Conservation (phyloP, 2,797 vertebrate genomes). For the Rachycentron canadum region DNA sequence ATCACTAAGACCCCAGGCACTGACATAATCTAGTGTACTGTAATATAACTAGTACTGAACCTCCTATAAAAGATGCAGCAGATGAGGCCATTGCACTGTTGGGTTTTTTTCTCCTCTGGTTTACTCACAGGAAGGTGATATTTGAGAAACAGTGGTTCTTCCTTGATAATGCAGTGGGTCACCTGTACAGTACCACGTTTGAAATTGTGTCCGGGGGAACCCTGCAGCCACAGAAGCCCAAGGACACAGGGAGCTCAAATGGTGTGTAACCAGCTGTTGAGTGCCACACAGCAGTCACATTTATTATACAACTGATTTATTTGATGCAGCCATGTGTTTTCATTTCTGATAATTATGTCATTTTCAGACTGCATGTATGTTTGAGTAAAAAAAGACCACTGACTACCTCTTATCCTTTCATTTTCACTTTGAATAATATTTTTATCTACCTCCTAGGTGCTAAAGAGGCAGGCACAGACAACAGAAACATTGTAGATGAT, state of each 20-base stretch:
- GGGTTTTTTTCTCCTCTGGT: not conserved
- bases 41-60: not conserved
- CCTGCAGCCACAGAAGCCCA: constrained; percentile 86
- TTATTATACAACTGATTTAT: not conserved
- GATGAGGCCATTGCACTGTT: not conserved
- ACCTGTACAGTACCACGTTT: constrained; percentile 91
- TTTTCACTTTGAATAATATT: not conserved
- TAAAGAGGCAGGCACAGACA: constrained; percentile 95
- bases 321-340: not conserved
- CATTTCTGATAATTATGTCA: not conserved
- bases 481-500: constrained; percentile 97
- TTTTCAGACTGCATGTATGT: not conserved
- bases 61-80: not conserved
- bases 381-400: not conserved
- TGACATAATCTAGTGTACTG: too few relatives aligned
- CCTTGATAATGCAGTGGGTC: constrained; percentile 92
- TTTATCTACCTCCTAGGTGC: constrained; percentile 84
- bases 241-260: constrained; percentile 76
- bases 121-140: constrained; percentile 88
- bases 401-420: not conserved
- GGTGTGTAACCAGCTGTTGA: constrained; percentile 79
- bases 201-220: constrained; percentile 90
- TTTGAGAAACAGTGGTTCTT: constrained; percentile 99
- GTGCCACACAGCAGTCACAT: not conserved
- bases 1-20: not conserved